These are phyloP conservation scores for Gnatocerus cornutus DNA, from an alignment of 2,888 invertebrate genomes.

Conservation along the genomic window DNA sequence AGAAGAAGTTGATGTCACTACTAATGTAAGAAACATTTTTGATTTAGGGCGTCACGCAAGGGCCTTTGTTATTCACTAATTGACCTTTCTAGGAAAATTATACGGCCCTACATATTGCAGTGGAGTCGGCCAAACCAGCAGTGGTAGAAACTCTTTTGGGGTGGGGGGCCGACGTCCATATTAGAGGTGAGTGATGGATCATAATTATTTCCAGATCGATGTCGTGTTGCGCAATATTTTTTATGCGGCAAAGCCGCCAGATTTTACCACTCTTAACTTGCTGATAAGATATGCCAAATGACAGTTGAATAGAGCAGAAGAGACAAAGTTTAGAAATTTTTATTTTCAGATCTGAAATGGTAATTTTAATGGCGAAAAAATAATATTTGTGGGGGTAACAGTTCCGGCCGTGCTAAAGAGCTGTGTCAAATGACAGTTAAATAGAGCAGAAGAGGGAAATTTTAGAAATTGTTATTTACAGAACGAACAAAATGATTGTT, in stretches of 20 bases:
- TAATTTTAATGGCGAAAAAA: no score
- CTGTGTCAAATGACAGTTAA: no score
- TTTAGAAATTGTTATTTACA: no score
- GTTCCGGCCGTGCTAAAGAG: no score
- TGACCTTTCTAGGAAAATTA: conserved; percentile 88
- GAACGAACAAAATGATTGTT: no score
- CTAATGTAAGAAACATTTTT: conserved; percentile 81
- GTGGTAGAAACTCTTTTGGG: conserved; percentile 97
- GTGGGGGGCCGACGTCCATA: conserved; percentile 97
- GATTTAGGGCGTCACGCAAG: not conserved
- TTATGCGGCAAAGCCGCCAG: conserved; percentile 3
- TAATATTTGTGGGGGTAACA: no score
- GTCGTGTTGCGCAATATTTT: conserved; percentile 31
- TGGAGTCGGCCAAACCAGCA: conserved; percentile 93
- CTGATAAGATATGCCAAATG: no score
- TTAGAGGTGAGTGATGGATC: conserved; percentile 76
- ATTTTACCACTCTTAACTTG: no score
- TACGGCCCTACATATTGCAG: conserved; percentile 98
- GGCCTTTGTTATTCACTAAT: not conserved
- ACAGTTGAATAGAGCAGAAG: no score
- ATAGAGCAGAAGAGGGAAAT: no score
- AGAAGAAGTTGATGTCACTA: conserved; percentile 95
- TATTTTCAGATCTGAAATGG: no score
- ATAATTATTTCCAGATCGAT: conserved; percentile 31
- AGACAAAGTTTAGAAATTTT: no score